phyloP scores from a whole-genome alignment of 2,113 vertebrate species.

The Clinocottus analis region DNA sequence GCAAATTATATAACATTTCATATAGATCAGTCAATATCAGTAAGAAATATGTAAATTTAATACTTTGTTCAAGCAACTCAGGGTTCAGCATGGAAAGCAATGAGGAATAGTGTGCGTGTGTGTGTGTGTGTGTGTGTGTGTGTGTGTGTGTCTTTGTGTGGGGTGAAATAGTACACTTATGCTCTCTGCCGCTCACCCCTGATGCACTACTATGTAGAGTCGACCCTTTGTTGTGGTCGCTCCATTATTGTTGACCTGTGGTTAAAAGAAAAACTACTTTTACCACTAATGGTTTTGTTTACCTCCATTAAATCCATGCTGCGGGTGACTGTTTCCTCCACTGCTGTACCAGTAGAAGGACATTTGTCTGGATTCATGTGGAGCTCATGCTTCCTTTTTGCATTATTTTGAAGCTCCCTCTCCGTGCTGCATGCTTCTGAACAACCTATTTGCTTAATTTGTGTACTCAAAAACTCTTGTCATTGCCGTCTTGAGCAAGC shows the following conservation, averaged over 20 bases:
- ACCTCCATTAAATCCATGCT: slow-evolving; percentile 48
- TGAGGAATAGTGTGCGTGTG: not conserved
- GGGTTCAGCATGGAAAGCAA: not conserved
- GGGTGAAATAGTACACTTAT: not conserved
- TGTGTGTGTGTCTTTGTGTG: not conserved
- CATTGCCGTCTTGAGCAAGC: not conserved
- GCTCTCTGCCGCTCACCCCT: slow-evolving; percentile 15
- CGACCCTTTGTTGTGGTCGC: slow-evolving; percentile 46
- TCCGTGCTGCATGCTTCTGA: not conserved
- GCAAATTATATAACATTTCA: too few relatives aligned
- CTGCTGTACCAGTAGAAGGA: not conserved
- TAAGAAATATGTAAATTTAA: not conserved
- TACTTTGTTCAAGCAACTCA: not conserved
- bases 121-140: not conserved
- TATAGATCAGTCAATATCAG: too few relatives aligned
- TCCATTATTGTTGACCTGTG: slow-evolving; percentile 55
- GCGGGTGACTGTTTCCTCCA: slow-evolving; percentile 9
- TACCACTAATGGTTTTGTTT: slow-evolving; percentile 69
- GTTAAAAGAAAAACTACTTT: slow-evolving; percentile 50
- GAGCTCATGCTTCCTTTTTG: slow-evolving; percentile 10
- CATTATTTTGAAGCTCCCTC: not conserved
- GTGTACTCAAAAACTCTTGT: not conserved
- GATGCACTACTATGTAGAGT: slow-evolving; percentile 22
- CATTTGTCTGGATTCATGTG: slow-evolving; percentile 2
- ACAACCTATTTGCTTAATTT: not conserved